Conservation (phyloP, 2,888 invertebrate species). For the Fissipunctia ypsillon region DNA sequence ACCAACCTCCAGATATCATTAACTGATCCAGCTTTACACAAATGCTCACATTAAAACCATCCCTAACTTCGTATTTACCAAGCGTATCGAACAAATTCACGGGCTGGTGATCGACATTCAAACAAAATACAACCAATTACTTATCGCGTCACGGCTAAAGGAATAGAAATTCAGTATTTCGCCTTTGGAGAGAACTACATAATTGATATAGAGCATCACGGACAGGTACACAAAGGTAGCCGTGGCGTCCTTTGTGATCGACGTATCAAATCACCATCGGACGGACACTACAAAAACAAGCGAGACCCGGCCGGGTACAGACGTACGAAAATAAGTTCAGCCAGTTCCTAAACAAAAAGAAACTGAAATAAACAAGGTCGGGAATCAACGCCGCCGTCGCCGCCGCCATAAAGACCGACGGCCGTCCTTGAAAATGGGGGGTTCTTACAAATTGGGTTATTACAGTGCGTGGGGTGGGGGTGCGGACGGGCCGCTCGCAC, state of each 20-base stretch:
- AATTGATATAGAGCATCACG: conserved; percentile 76
- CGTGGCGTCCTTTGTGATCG: conserved; percentile 72
- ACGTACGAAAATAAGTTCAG: conserved; percentile 88
- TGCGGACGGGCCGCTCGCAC: conserved; percentile 82
- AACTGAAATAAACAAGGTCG: conserved; percentile 91
- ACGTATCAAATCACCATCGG: conserved; percentile 76
- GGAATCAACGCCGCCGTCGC: conserved; percentile 90
- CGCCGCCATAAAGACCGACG: conserved; percentile 90
- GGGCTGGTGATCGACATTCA: conserved; percentile 79
- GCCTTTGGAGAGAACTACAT: conserved; percentile 77
- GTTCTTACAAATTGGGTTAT: conserved; percentile 91
- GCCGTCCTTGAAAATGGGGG: conserved; percentile 91
- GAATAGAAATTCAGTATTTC: conserved; percentile 75
- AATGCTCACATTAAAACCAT: conserved; percentile 70
- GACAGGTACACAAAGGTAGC: conserved; percentile 70
- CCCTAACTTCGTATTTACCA: conserved; percentile 75
- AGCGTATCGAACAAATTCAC: conserved; percentile 79
- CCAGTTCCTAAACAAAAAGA: conserved; percentile 90
- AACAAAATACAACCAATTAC: conserved; percentile 83
- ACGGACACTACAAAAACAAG: conserved; percentile 80
- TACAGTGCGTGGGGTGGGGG: conserved; percentile 88
- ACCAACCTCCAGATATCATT: conserved; percentile 61
- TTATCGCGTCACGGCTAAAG: conserved; percentile 76
- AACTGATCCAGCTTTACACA: conserved; percentile 67
- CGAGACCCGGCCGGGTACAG: conserved; percentile 81